These are phyloP conservation scores for Bubo bubo DNA, from an alignment of 2,113 vertebrate genomes.

Conservation along the genomic window DNA sequence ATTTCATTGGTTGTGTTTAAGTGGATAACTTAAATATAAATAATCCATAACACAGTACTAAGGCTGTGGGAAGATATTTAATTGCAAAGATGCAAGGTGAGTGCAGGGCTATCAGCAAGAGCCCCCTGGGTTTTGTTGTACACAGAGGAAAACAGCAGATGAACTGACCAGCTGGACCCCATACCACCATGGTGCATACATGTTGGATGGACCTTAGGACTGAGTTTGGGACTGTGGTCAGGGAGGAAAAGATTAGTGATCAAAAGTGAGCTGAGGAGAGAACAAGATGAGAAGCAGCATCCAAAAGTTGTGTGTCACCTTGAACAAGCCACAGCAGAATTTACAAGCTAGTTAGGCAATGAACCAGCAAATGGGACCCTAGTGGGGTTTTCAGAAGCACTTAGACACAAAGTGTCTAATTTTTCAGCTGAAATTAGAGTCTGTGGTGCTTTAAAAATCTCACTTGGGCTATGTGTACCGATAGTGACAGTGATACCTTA, in stretches of 20 bases:
- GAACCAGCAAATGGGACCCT: neutral
- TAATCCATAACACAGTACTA: neutral
- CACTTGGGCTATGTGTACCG: neutral
- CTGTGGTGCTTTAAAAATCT: slow-evolving; percentile 10
- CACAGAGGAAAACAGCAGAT: neutral
- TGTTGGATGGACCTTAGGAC: neutral
- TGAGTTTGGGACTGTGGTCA: neutral
- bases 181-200: rapidly evolving
- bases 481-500: neutral
- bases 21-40: neutral
- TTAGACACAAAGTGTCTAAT: neutral
- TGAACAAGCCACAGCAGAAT: neutral
- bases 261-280: neutral
- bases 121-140: neutral
- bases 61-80: neutral
- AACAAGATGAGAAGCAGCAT: neutral
- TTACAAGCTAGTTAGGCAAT: neutral
- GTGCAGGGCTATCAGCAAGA: neutral
- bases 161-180: neutral
- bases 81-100: neutral
- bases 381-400: neutral
- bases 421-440: slow-evolving; percentile 14
- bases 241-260: neutral
- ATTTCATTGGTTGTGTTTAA: neutral
- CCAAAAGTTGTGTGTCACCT: neutral